Conservation (phyloP, 2,888 invertebrate genomes). For the Caenorhabditis drosophilae region DNA sequence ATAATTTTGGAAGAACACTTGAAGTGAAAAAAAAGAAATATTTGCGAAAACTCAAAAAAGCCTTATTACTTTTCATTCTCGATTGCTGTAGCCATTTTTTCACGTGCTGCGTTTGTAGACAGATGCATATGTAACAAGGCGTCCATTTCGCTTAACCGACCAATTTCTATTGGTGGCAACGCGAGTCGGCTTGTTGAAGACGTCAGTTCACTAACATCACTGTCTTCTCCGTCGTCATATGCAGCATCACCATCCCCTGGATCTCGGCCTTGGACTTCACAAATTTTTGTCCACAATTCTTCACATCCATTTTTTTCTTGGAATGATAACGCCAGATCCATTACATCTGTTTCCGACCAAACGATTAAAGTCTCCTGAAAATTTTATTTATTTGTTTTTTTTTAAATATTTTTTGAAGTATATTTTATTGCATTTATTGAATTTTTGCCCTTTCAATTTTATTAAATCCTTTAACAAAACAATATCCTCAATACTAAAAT, state of each 20-base stretch:
- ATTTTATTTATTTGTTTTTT: too few species aligned
- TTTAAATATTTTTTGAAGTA: too few species aligned
- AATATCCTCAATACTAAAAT: too few species aligned
- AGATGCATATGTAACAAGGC: slow-evolving; percentile 76
- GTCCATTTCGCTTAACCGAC: slow-evolving; percentile 90
- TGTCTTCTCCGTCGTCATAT: slow-evolving; percentile 44
- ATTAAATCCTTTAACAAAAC: too few species aligned
- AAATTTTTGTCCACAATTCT: slow-evolving; percentile 99
- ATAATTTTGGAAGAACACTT: slow-evolving; percentile 86
- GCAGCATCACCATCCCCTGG: slow-evolving; percentile 82
- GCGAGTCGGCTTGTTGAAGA: slow-evolving; percentile 17
- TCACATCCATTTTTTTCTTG: slow-evolving; percentile 99
- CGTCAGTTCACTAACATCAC: slow-evolving; percentile 28
- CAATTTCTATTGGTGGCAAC: slow-evolving; percentile 87
- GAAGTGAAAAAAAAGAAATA: slow-evolving; percentile 6
- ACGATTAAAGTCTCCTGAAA: slow-evolving; percentile 92
- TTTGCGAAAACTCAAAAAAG: neutral
- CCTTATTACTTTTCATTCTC: slow-evolving; percentile 80
- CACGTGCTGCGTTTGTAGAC: slow-evolving; percentile 86
- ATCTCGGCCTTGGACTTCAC: slow-evolving; percentile 98
- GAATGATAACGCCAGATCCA: slow-evolving; percentile 97
- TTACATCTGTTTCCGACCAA: slow-evolving; percentile 99
- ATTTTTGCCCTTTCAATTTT: too few species aligned
- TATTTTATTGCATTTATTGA: too few species aligned
- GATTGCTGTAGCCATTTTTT: slow-evolving; percentile 88